phyloP scores from a whole-genome alignment of 2,113 vertebrate species.

The Clarias batrachus region DNA sequence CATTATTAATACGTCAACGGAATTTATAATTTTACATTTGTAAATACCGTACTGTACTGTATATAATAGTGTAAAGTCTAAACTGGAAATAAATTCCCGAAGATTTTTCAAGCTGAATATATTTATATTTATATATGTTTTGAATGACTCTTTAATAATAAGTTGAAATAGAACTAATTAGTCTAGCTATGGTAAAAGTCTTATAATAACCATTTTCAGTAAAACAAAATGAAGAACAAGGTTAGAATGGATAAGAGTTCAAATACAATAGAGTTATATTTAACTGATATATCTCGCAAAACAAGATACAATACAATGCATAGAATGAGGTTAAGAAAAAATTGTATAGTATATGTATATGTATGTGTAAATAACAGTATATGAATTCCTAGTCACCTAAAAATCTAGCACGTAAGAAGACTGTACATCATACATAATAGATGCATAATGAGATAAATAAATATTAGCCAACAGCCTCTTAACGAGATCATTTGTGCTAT shows the following conservation, averaged over 20 bases:
- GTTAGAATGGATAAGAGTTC: not conserved
- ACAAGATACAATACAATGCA: not conserved
- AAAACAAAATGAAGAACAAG: not conserved
- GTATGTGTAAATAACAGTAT: too few species aligned
- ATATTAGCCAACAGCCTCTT: too few species aligned
- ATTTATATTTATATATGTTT: not conserved
- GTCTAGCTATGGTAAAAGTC: not conserved
- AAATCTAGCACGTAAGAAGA: too few species aligned
- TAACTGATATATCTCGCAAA: not conserved
- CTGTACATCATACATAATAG: too few species aligned
- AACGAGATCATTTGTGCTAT: too few species aligned
- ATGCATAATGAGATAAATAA: too few species aligned
- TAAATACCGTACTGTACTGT: not conserved
- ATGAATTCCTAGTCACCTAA: too few species aligned
- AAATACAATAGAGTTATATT: not conserved
- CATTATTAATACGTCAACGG: slow-evolving; percentile 1
- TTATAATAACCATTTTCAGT: not conserved
- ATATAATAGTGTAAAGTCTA: not conserved
- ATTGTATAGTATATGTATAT: not conserved
- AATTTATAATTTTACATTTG: too few species aligned
- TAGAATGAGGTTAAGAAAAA: not conserved
- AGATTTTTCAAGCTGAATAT: not conserved
- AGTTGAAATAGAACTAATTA: not conserved
- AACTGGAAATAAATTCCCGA: not conserved
- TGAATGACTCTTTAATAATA: not conserved